Evolutionary conservation across 2,888 invertebrate genomes (phyloP).

Genomic region (Graphium colonna): DNA sequence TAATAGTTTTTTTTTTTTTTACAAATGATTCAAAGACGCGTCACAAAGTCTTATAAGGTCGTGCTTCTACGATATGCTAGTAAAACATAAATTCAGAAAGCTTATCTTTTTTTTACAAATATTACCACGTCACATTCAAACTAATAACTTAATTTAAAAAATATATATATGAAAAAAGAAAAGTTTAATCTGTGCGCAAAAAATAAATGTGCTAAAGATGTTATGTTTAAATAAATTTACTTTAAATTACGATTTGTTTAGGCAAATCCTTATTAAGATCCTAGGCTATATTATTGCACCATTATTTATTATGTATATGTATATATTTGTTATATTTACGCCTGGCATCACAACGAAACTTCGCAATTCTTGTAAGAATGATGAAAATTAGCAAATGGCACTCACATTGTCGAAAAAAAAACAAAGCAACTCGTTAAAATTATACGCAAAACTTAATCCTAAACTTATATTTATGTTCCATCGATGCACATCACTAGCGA

Average conservation of each 20-base stretch:
- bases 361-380: background rate
- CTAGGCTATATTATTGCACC: constrained; percentile 20
- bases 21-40: too few species aligned
- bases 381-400: constrained; percentile 16
- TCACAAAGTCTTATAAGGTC: too few species aligned
- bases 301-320: constrained; percentile 18
- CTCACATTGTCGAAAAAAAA: constrained; percentile 17
- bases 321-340: constrained; percentile 5
- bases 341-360: constrained; percentile 9
- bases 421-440: background rate
- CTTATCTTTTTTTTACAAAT: too few species aligned
- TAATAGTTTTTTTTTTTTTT: too few species aligned
- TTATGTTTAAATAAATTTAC: too few species aligned
- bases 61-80: too few species aligned
- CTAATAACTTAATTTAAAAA: too few species aligned
- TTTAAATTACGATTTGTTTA: constrained; percentile 1
- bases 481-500: constrained; percentile 14
- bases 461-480: constrained; percentile 9
- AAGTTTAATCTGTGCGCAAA: background rate
- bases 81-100: too few species aligned
- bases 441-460: constrained; percentile 9
- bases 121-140: too few species aligned
- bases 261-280: constrained; percentile 8
- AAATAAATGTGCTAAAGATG: background rate
- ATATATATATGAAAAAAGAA: too few species aligned